Percentiles rank a stretch among this genome's conserved stretches.
These are phyloP conservation scores for Acanthosoma haemorrhoidale DNA, from an alignment of 2,888 invertebrate genomes.

Conservation along the genomic window DNA sequence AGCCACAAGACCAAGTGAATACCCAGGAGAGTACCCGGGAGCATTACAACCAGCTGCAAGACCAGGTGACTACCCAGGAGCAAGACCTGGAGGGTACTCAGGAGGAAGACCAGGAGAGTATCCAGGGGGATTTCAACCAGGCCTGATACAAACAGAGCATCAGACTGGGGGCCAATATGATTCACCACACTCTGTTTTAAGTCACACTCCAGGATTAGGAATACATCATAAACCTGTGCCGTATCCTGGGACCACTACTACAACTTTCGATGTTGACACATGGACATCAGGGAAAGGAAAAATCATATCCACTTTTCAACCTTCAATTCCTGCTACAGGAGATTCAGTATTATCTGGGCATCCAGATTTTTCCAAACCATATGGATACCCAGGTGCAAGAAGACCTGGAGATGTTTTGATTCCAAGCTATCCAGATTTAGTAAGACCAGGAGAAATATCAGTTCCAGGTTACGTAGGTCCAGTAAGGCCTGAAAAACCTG, in stretches of 20 bases:
- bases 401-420: not conserved
- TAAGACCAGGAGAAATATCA: not conserved
- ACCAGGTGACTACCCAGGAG: constrained; percentile 27
- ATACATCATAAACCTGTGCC: constrained; percentile 16
- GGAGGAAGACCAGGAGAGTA: constrained; percentile 31
- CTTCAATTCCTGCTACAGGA: not conserved
- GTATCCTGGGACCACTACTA: constrained; percentile 35
- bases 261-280: constrained; percentile 20
- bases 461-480: constrained; percentile 24
- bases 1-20: constrained; percentile 31
- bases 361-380: not conserved
- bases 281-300: constrained; percentile 23
- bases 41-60: not conserved
- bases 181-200: not conserved
- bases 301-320: constrained; percentile 5
- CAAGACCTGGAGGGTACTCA: constrained; percentile 23
- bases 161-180: not conserved
- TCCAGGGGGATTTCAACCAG: not conserved
- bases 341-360: not conserved
- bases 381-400: constrained; percentile 18
- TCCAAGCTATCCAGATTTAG: not conserved
- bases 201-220: not conserved
- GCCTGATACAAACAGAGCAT: too few species aligned
- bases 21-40: constrained; percentile 14
- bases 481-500: constrained; percentile 30